Percentiles rank a stretch among this genome's conserved stretches.
These are phyloP conservation scores for Lasioglossum villosulum DNA, from an alignment of 2,888 invertebrate species.

Conservation along the genomic window DNA sequence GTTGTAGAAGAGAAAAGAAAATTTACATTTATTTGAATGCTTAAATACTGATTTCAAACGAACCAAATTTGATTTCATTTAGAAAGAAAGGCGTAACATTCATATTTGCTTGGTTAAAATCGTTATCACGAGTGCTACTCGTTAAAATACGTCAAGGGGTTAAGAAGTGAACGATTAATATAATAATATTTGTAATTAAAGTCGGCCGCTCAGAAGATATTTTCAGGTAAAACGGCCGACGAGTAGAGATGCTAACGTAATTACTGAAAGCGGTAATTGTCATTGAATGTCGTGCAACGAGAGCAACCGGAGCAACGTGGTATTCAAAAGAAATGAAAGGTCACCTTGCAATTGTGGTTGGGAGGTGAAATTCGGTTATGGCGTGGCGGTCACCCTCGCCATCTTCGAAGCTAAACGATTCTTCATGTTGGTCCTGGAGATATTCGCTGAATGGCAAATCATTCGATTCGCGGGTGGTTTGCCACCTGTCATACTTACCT, in stretches of 20 bases:
- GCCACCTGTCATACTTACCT: constrained; percentile 74
- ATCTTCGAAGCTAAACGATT: constrained; percentile 79
- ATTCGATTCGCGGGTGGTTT: constrained; percentile 79
- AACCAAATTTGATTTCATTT: too few relatives aligned
- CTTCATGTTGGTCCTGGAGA: constrained; percentile 77
- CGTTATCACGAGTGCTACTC: too few relatives aligned
- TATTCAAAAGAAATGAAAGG: constrained; percentile 37
- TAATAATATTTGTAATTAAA: neutral
- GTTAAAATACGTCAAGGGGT: too few relatives aligned
- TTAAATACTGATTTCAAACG: too few relatives aligned
- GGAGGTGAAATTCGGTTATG: constrained; percentile 75
- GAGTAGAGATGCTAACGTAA: neutral
- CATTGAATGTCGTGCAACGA: constrained; percentile 66
- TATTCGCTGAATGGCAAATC: constrained; percentile 77
- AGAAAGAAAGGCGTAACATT: too few relatives aligned
- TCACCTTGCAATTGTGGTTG: constrained; percentile 70
- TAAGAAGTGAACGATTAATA: neutral
- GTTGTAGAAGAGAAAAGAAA: too few relatives aligned
- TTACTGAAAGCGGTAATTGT: constrained; percentile 7
- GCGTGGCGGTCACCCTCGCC: constrained; percentile 76
- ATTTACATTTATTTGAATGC: too few relatives aligned
- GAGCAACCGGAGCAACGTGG: constrained; percentile 37
- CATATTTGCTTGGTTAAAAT: too few relatives aligned
- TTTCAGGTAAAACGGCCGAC: constrained; percentile 36
- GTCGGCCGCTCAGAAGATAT: constrained; percentile 30